Base-by-base conservation (phyloP, 1,140 invertebrate genomes). In the Drosophila nannoptera region DNA sequence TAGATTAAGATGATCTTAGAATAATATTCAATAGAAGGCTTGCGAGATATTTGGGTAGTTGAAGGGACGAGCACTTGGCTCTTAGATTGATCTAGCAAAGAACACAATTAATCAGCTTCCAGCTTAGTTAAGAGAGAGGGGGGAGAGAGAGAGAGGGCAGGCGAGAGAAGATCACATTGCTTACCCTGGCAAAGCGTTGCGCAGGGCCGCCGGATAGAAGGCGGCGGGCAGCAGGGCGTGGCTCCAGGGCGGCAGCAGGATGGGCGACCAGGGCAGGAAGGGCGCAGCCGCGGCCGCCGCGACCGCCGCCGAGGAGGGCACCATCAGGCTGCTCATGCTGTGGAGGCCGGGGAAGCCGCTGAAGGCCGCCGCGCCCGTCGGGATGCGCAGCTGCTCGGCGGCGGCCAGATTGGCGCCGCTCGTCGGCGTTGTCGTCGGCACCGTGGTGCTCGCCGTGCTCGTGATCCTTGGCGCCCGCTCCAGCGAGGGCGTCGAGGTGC, bases 161-260 rank as follows among this genome's bases (percentile, higher is more conserved):
- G 22, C 5, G n/a, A 42, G 40, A 32, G 2, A 9, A 16, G 16
- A 29, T 2, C 5, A 33, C 14, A 7, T 14, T 12, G 82, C 91
- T 92, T 91, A 92, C 91, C 91, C 91, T 7, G 91, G 91, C 74
- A 92, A 90, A 70, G 91, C 91, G 59, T 91, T 91, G 12, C 91
- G 89, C 69, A 92, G 90, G 58, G 91, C 91, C 58, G 91, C 91
- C 75, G 91, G 91, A 87, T 92, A 92, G 31, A 92, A 90, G 60
- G 87, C 88, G 49, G 84, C 87, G 54, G 91, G 91, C 40, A 92
- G 77, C 48, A 92, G 91, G 29, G 91, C 91, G 60, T 91, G 91
- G 50, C 90, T 91, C 91, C 91, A 92, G 7, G 91, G 91, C 53
- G 91, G 91, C 81, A 92, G 76, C 71, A 92, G 71, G 12, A 92